phyloP scores from a whole-genome alignment of 1,140 invertebrate species.

The Drosophila lini region DNA sequence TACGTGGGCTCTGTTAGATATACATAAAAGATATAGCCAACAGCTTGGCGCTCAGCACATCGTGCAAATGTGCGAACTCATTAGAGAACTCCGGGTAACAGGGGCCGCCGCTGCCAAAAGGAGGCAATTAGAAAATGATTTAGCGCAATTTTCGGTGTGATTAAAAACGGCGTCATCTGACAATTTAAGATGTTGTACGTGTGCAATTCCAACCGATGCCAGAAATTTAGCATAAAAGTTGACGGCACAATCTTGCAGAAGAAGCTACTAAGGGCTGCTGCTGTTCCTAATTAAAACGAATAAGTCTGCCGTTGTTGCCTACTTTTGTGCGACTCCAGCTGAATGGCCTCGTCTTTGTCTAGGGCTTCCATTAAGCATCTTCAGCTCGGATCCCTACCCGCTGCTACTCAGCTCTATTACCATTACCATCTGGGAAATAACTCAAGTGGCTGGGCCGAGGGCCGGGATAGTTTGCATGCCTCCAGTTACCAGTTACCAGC shows the following conservation, averaged over 20 bases:
- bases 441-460: conserved; percentile 51
- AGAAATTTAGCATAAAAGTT: conserved; percentile 29
- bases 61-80: conserved; percentile 69
- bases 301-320: conserved; percentile 29
- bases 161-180: conserved; percentile 56
- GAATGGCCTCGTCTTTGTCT: conserved; percentile 26
- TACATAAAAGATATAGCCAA: conserved; percentile 36
- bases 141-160: conserved; percentile 69
- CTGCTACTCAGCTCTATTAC: conserved; percentile 34
- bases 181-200: conserved; percentile 40
- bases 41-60: conserved; percentile 40
- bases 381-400: conserved; percentile 14
- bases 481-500: conserved; percentile 45
- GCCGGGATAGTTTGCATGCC: conserved; percentile 68
- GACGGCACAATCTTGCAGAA: conserved; percentile 2
- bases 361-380: conserved; percentile 22
- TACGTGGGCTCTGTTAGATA: conserved; percentile 40
- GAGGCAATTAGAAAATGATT: conserved; percentile 77
- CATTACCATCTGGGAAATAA: conserved; percentile 33
- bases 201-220: conserved; percentile 13
- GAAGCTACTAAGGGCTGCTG: not conserved
- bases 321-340: conserved; percentile 21
- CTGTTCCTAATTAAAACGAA: conserved; percentile 37
- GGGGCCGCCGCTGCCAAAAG: conserved; percentile 20
- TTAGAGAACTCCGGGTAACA: conserved; percentile 36